These are phyloP conservation scores for Drymonia ruficornis DNA, from an alignment of 2,888 invertebrate genomes.

Conservation along the genomic window DNA sequence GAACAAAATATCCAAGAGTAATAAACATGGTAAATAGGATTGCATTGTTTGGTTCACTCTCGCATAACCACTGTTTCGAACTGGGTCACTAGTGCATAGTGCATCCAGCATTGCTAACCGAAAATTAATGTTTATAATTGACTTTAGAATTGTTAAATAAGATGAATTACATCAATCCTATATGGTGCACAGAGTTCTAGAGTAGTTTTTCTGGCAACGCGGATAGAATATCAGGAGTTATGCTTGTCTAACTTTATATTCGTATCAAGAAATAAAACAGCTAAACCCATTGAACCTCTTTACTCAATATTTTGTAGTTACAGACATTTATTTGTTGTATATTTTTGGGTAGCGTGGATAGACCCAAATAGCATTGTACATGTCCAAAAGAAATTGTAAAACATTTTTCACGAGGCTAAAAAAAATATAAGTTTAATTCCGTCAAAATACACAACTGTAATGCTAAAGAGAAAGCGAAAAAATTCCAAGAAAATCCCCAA, in stretches of 20 bases:
- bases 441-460: too few species aligned
- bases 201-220: neutral
- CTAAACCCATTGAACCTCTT: too few species aligned
- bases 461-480: too few species aligned
- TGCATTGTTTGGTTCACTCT: conserved; percentile 53
- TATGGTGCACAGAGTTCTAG: neutral
- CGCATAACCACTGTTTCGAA: conserved; percentile 19
- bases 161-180: conserved; percentile 37
- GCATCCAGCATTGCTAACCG: conserved; percentile 26
- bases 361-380: too few species aligned
- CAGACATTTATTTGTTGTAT: too few species aligned
- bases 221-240: neutral
- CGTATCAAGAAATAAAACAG: too few species aligned
- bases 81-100: conserved; percentile 35
- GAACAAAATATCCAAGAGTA: neutral
- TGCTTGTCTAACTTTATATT: neutral
- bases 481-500: too few species aligned
- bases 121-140: conserved; percentile 53
- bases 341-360: too few species aligned
- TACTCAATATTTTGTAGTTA: too few species aligned
- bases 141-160: conserved; percentile 39
- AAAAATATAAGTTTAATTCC: too few species aligned
- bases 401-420: too few species aligned
- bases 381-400: too few species aligned
- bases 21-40: conserved; percentile 49